phyloP scores from a whole-genome alignment of 2,113 vertebrate genomes.

The Chaetorhynchus papuensis region DNA sequence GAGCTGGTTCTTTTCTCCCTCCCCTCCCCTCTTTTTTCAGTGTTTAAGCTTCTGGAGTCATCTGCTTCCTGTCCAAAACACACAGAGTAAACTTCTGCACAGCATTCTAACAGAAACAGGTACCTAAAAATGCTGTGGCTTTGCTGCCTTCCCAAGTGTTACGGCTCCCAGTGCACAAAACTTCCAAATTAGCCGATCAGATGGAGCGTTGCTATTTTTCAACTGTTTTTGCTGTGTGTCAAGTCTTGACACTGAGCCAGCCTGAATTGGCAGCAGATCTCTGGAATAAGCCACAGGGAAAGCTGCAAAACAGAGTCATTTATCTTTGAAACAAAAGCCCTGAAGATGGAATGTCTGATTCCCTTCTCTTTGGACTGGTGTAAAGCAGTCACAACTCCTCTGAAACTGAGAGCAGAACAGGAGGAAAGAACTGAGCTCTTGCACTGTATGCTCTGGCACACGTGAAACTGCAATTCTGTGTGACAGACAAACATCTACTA shows the following conservation, averaged over 20 bases:
- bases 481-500: neutral
- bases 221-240: slow-evolving; percentile 8
- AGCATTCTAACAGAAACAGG: neutral
- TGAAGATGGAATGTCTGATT: slow-evolving; percentile 9
- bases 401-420: neutral
- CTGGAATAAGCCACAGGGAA: slow-evolving; percentile 1
- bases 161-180: neutral
- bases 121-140: neutral
- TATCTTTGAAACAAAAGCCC: slow-evolving; percentile 43
- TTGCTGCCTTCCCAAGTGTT: neutral
- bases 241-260: slow-evolving; percentile 28
- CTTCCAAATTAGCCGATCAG: neutral
- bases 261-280: slow-evolving; percentile 21
- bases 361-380: neutral
- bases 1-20: neutral
- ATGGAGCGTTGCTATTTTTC: neutral
- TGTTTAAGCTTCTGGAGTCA: neutral
- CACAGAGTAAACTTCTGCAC: neutral
- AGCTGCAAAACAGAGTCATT: slow-evolving; percentile 45
- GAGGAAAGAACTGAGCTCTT: neutral
- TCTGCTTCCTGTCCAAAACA: neutral
- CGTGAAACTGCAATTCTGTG: neutral
- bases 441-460: neutral
- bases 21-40: neutral
- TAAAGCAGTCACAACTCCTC: neutral